Base-by-base conservation (phyloP, 2,888 invertebrate genomes). In the Horisme vitalbata region DNA sequence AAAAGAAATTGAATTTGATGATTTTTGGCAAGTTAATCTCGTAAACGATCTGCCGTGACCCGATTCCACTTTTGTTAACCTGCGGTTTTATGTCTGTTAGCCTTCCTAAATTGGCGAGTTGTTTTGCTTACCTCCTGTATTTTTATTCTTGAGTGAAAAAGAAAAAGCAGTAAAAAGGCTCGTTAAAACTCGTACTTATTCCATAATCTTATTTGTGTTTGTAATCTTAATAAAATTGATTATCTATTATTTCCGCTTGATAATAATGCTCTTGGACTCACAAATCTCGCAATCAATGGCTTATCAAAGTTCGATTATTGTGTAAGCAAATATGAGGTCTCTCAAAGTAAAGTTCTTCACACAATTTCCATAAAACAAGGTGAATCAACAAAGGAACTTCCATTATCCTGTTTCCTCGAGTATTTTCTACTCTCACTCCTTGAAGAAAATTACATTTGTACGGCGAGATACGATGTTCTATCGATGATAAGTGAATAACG, bases 1-100 rank as follows among this genome's bases (percentile, higher is more conserved):
- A 73, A 75, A 75, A 67, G 65, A 72, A 79, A 79, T 76, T 71
- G 75, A 75, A 78, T 77, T 78, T 68, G 77, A 75, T 71, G 65
- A 59, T 59, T 59, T 59, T 56, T 56, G 54, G 44, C 41, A 56
- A 55, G 52, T 59, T 59, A 56, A 56, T 59, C 56, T 55, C 48
- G 52, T 54, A 54, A 59, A 59, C 54, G 52, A 50, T 54, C 47
- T 52, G 45, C 52, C 46, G 41, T 47, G 49, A 51, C 51, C 51
- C 45, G 33, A 43, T 53, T 53, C 27, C 45, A 47, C 46, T 47
- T 52, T 55, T 53, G 49, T 49, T 52, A 52, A 49, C 51, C 47
- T 52, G 48, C 15, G 41, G 32, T 48, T 59, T 53, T 54, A 55
- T 55, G 46, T 51, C 44, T 52, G 49, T 55, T 58, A 37, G 38